These are phyloP conservation scores for Drosophila punjabiensis DNA, from an alignment of 1,140 invertebrate species.

Conservation along the genomic window DNA sequence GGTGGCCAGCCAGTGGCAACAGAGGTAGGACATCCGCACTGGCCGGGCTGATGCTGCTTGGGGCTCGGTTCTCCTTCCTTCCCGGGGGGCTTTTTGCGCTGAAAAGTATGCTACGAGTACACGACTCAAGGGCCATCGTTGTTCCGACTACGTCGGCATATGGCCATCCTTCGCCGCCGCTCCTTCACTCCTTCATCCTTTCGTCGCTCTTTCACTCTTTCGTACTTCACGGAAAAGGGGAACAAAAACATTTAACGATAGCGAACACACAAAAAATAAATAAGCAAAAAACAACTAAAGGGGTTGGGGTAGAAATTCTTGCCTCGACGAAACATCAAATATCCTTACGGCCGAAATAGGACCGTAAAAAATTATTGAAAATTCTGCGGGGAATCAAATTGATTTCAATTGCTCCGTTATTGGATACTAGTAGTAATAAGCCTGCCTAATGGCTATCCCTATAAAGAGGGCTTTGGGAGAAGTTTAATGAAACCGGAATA, in stretches of 20 bases:
- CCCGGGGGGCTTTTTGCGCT: constrained; percentile 66
- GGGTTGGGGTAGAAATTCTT: constrained; percentile 37
- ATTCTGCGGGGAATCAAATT: constrained; percentile 24
- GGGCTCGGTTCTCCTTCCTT: constrained; percentile 13
- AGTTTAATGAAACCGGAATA: constrained; percentile 2
- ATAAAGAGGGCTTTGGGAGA: constrained; percentile 24
- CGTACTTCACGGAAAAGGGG: constrained; percentile 26
- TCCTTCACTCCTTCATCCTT: background rate
- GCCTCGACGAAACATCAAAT: constrained; percentile 45
- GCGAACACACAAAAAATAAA: constrained; percentile 40
- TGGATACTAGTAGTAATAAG: constrained; percentile 31
- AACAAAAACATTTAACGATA: constrained; percentile 76
- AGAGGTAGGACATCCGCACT: constrained; percentile 35
- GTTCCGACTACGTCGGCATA: constrained; percentile 53
- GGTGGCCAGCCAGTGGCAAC: background rate
- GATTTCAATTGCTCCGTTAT: constrained; percentile 38
- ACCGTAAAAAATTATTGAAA: constrained; percentile 36
- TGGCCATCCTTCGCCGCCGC: constrained; percentile 52
- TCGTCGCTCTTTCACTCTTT: background rate
- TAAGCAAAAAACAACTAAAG: constrained; percentile 5
- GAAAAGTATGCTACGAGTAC: constrained; percentile 74
- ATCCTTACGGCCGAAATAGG: constrained; percentile 31
- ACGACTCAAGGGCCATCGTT: constrained; percentile 70
- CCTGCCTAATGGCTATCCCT: constrained; percentile 15
- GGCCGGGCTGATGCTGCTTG: constrained; percentile 13